Base-by-base conservation (phyloP, 2,888 invertebrate genomes). In the Lutraria lutraria region DNA sequence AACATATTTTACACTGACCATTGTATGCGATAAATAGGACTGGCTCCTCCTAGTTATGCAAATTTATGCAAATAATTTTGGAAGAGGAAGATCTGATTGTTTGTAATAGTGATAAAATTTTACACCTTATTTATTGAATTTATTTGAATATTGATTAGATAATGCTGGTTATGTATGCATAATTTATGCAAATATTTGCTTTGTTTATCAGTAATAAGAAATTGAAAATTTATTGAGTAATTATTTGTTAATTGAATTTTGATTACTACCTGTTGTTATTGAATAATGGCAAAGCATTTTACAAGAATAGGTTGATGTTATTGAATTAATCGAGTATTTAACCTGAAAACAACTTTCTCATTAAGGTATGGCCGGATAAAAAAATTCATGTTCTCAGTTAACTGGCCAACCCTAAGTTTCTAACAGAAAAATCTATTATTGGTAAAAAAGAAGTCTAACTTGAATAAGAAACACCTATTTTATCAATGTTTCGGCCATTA, bases 41-140 rank as follows among this genome's bases (percentile, higher is more conserved):
- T 53, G 84, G 84, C 53, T 84, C 84, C 84, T 84, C 13, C 16
- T 54, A 10, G 21, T 60, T 63, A 83, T 83, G 83, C 83, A 83
- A 83, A 68, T 76, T 76, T 72, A 76, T 84, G 84, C 83, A 83
- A 83, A 83, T 29, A 76, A 13, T 52, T 34, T 60, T 68, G 84
- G 84, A 84, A 76, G 84, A 54, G 12, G 52, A 84, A 54, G 84
- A 84, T 84, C 84, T 84, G 84, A 72, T 25, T 83, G 29, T 54
- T 68, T 2, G 16, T 83, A n/a, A 29, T 4, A 63, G 83, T 83
- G 83, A 83, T 83, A 72, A n/a, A 16, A 34, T 68, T 83, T 72
- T 83, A 53, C 76, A 76, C 25, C 34, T 56, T 82, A 82, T 82
- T 82, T 83, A 83, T 68, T 68, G 54, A 16, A 12, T 34, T 63